Evolutionary conservation across 1,140 invertebrate genomes (phyloP).

Genomic region (Contarinia nasturtii): DNA sequence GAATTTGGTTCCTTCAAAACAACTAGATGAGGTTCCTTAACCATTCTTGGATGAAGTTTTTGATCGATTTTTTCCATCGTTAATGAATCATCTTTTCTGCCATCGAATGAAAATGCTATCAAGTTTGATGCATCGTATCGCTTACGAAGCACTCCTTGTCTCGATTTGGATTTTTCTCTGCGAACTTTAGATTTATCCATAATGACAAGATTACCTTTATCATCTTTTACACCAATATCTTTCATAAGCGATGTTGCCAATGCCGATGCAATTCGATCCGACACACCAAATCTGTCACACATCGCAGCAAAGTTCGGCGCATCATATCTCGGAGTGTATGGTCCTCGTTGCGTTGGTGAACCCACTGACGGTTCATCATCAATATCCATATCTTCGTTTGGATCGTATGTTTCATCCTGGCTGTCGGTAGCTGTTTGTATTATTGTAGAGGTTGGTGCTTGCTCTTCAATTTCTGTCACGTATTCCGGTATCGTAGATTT

Average conservation of each 20-base stretch:
- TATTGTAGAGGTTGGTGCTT: too few species aligned
- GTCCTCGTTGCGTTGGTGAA: too few species aligned
- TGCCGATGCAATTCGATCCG: neutral
- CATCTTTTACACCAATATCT: constrained; percentile 1
- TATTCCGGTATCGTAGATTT: constrained; percentile 3
- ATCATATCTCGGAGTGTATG: too few species aligned
- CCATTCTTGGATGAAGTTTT: neutral
- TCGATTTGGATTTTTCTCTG: too few species aligned
- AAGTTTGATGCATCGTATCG: constrained; percentile 1
- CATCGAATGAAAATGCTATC: neutral
- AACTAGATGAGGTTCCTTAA: constrained; percentile 1
- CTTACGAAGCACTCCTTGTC: constrained; percentile 1
- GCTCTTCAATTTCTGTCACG: neutral
- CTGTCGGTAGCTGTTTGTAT: too few species aligned
- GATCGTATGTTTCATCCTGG: too few species aligned
- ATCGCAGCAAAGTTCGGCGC: neutral
- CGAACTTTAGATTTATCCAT: constrained; percentile 1
- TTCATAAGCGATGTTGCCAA: neutral
- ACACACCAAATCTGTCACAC: neutral
- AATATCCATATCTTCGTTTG: too few species aligned
- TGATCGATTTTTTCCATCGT: neutral
- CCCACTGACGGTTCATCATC: too few species aligned
- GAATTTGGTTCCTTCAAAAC: constrained; percentile 2
- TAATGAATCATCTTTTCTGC: neutral
- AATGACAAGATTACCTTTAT: neutral